Evolutionary conservation across 2,797 vertebrate species (phyloP).

Genomic region (Acomys russatus): DNA sequence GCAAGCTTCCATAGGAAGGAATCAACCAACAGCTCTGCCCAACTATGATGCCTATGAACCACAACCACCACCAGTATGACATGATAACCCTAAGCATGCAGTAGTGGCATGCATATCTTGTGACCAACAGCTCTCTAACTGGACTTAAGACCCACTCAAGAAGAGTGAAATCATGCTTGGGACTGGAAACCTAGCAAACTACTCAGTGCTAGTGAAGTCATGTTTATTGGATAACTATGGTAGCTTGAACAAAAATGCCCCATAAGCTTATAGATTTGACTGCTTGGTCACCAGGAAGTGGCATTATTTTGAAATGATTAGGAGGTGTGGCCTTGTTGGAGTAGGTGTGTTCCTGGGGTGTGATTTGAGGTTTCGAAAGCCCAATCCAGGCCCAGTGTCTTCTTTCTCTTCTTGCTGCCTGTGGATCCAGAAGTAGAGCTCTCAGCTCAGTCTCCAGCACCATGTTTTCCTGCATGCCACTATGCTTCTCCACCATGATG

Average conservation of each 20-base stretch:
- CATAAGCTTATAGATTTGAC: not conserved
- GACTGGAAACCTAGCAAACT: not conserved
- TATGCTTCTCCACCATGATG: not conserved
- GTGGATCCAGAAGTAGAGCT: not conserved
- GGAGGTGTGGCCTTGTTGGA: not conserved
- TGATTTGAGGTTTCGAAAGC: not conserved
- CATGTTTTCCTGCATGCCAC: not conserved
- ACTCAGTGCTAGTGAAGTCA: not conserved
- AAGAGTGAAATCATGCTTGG: not conserved
- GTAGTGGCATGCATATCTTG: not conserved
- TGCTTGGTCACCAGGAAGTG: not conserved
- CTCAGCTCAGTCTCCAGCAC: not conserved
- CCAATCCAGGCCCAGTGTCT: not conserved
- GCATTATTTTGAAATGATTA: not conserved
- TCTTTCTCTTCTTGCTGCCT: not conserved
- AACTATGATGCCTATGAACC: not conserved
- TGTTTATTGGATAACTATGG: not conserved
- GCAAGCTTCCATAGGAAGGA: not conserved
- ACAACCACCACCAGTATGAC: not conserved
- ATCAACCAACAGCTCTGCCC: not conserved
- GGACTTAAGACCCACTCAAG: not conserved
- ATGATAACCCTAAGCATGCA: not conserved
- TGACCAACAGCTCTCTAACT: not conserved
- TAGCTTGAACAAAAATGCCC: not conserved
- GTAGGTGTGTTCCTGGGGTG: not conserved